phyloP scores from a whole-genome alignment of 2,797 vertebrate genomes.

The Falco peregrinus region DNA sequence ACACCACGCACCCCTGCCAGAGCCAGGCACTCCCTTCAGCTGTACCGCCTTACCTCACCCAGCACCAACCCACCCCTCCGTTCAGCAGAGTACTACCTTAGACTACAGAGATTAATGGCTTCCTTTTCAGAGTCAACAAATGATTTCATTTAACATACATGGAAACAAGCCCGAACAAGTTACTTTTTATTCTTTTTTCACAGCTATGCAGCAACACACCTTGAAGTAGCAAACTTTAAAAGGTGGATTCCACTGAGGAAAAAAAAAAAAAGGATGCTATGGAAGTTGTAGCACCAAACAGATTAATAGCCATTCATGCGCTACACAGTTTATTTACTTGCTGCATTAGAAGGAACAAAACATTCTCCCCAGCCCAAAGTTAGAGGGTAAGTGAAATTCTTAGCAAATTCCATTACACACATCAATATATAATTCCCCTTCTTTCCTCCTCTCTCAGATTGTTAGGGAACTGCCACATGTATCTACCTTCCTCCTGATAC shows the following conservation, averaged over 20 bases:
- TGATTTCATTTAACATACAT: neutral
- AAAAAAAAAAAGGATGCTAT: neutral
- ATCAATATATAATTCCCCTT: accelerated
- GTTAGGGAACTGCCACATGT: neutral
- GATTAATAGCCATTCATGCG: neutral
- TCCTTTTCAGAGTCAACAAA: neutral
- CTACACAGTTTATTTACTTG: neutral
- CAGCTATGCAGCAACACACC: neutral
- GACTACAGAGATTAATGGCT: neutral
- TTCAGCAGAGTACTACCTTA: neutral
- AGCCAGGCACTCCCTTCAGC: too few species aligned
- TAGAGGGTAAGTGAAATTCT: neutral
- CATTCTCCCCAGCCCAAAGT: neutral
- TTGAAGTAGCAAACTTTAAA: neutral
- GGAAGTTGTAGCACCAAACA: neutral
- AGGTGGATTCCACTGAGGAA: neutral
- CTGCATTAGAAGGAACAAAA: neutral
- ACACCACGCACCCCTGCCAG: neutral
- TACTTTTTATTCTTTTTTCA: neutral
- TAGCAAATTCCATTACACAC: accelerated
- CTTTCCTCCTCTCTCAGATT: neutral
- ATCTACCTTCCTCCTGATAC: neutral
- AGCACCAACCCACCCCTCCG: neutral
- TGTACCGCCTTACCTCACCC: neutral
- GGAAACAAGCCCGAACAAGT: neutral